phyloP scores from a whole-genome alignment of 1,140 invertebrate genomes.

The Carposina sasakii region DNA sequence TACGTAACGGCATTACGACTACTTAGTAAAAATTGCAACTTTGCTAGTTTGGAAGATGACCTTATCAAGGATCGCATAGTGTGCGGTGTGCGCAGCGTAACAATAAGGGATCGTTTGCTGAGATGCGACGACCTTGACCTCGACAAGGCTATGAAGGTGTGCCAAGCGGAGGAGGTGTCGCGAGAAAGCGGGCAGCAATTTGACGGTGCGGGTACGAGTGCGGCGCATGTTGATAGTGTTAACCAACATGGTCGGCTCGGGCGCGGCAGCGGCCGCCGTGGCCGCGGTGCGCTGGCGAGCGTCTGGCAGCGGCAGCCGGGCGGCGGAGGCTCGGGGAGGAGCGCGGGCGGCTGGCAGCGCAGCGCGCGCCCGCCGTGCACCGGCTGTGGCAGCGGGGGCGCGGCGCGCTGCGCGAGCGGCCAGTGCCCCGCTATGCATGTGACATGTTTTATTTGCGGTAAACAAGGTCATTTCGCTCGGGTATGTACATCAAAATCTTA shows the following conservation, averaged over 20 bases:
- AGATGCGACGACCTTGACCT: slow-evolving; percentile 14
- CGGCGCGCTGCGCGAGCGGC: slow-evolving; percentile 11
- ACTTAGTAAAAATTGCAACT: slow-evolving; percentile 22
- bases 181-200: slow-evolving; percentile 6
- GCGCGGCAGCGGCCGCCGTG: slow-evolving; percentile 6
- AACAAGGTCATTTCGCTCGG: neutral
- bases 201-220: neutral
- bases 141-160: slow-evolving; percentile 17
- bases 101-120: slow-evolving; percentile 14
- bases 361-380: neutral
- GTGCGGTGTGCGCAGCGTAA: slow-evolving; percentile 8
- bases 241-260: neutral
- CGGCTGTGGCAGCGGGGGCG: neutral
- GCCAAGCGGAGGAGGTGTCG: slow-evolving; percentile 11
- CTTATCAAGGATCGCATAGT: slow-evolving; percentile 19
- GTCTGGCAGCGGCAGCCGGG: slow-evolving; percentile 8
- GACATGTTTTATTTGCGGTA: slow-evolving; percentile 2
- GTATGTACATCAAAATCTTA: no score
- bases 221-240: slow-evolving; percentile 5
- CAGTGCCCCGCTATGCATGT: neutral
- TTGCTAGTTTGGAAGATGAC: slow-evolving; percentile 17
- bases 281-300: slow-evolving; percentile 16
- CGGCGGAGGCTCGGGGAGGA: slow-evolving; percentile 7
- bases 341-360: no score
- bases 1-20: slow-evolving; percentile 20